Base-by-base conservation (phyloP, 2,888 invertebrate genomes). In the Acleris cristana region DNA sequence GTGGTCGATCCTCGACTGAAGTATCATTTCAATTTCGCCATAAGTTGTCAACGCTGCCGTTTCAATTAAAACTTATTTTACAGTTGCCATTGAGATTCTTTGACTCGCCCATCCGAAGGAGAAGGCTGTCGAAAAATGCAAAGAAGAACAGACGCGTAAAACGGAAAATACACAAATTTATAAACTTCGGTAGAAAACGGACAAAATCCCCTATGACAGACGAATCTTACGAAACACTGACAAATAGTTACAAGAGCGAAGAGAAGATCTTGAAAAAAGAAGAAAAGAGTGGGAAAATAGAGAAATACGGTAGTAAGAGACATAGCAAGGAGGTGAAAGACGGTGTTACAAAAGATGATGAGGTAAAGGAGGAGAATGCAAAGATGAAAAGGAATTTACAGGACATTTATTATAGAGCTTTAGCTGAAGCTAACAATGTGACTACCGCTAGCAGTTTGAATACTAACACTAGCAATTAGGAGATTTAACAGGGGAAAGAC, bases 391-490 rank as follows among this genome's bases (percentile, higher is more conserved):
- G 81, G 21, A 85, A 84, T 70, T 63, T 85, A 0, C 75, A 78
- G 67, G 83, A 87, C 65, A 78, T 86, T 0, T 85, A 86, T 54
- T 84, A 79, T 45, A 81, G 78, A 69, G 84, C 85, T 0, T 10
- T 86, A 0, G 74, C 72, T 2, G 84, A 83, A 5, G 79, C 83
- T 0, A 84, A 81, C 19, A 83, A 82, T 44, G 34, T 10, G 34
- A 73, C 82, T 0, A 78, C 81, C 0, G 45, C 57, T 21, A 44
- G 44, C 12, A 56, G 56, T 56, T 14, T 40, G 7, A 40, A 10
- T 44, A 16, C n/a, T 21, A 56, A 23, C 23, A 23, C 10, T 54
- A 12, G 48, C 10, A 62, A 70, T 8, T 74, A 69, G 60, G 40
- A 65, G 34, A 30, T 40, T 8, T 7, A 1, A 21, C 10, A 4